Evolutionary conservation across 2,888 invertebrate genomes (phyloP).

Genomic region (Noctuana brunneofusca): DNA sequence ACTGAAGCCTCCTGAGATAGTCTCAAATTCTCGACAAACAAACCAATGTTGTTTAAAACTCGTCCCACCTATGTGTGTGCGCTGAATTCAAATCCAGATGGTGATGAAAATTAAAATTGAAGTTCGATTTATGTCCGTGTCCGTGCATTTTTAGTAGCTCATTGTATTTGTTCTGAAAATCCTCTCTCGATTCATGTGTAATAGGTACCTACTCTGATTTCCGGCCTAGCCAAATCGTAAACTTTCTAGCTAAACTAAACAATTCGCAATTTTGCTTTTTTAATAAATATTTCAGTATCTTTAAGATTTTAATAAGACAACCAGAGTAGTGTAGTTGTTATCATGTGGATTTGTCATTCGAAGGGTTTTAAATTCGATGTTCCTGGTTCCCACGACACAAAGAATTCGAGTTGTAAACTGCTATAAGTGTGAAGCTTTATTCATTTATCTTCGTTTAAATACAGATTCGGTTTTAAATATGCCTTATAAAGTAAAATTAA

Average conservation of each 20-base stretch:
- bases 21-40: conserved; percentile 62
- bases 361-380: too few relatives aligned
- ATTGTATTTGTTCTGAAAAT: conserved; percentile 20
- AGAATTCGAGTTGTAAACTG: too few relatives aligned
- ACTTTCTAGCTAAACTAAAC: neutral
- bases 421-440: too few relatives aligned
- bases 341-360: too few relatives aligned
- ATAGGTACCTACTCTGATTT: too few relatives aligned
- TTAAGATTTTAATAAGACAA: too few relatives aligned
- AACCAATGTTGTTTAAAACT: conserved; percentile 71
- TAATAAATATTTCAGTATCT: too few relatives aligned
- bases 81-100: conserved; percentile 74
- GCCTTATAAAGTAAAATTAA: too few relatives aligned
- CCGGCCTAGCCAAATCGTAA: neutral
- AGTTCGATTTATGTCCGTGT: conserved; percentile 22
- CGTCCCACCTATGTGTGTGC: conserved; percentile 70
- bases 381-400: too few relatives aligned
- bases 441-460: too few relatives aligned
- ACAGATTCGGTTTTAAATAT: too few relatives aligned
- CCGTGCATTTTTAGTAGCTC: conserved; percentile 24
- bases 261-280: neutral
- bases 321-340: too few relatives aligned
- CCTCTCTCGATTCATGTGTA: neutral
- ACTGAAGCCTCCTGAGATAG: conserved; percentile 45
- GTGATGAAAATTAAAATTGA: conserved; percentile 61